Base-by-base conservation (phyloP, 2,888 invertebrate species). In the Macrostomum cliftonense region DNA sequence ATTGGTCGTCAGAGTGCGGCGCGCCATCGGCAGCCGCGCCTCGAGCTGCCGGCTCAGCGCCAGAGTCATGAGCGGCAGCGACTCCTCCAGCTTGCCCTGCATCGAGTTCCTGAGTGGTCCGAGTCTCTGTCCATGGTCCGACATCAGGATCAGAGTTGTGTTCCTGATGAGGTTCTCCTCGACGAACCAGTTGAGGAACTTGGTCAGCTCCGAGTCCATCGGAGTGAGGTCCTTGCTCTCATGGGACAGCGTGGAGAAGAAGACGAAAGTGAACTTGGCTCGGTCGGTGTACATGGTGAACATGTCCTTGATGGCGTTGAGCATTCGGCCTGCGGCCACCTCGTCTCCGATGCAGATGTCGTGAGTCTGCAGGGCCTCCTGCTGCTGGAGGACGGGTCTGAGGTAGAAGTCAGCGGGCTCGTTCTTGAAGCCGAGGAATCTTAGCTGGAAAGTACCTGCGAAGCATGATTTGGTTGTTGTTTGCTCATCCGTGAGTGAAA, bases 381-480 rank as follows among this genome's bases (percentile, higher is more conserved):
- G 28, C 9, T 28, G 4, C 28, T 28, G 28, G 5, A 28, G 28
- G 77, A 63, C 86, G 88, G 67, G 87, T 28, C 28, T 28, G 5
- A 28, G 28, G 28, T 28, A 28, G 28, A 28, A 86, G 70, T 89
- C 83, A 0, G 88, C 85, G 0, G 91, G 91, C 57, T 79, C 79
- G 2, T 75, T 69, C 37, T 76, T 71, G 66, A 91, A 91, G 0
- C 91, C 91, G 56, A 82, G 82, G 63, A 89, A 76, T 11, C 91
- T 77, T 67, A 84, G 86, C 1, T 84, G 84, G 64, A 89, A 93
- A 0, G 85, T 86, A 0, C 88, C 88, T 28, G 80, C 76, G 61
- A 76, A 73, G 0, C 82, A 82, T 7, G 28, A 28, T 7, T 28
- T 28, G 9, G n/a, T n/a, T n/a, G n/a, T n/a, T n/a, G n/a, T n/a